Evolutionary conservation across 2,113 vertebrate genomes (phyloP).

Genomic region (Cygnus atratus): DNA sequence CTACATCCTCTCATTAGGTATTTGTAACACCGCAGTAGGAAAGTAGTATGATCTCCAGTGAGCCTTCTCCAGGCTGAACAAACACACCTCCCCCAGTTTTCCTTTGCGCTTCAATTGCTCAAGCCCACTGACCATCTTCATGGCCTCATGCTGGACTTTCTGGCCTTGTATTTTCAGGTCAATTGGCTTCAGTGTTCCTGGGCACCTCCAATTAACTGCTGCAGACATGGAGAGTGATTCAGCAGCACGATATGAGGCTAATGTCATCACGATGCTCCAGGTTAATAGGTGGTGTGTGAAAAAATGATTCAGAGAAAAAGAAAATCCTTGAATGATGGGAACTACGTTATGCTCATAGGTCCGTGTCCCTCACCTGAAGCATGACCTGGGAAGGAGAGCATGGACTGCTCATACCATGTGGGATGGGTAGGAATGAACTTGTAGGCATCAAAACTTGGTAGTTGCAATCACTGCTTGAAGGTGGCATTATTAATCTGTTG

Average conservation of each 20-base stretch:
- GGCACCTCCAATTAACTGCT: background rate
- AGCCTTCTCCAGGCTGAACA: background rate
- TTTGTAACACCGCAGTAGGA: background rate
- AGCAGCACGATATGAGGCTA: background rate
- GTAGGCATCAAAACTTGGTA: background rate
- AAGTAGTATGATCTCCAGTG: background rate
- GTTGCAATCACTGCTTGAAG: background rate
- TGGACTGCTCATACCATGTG: background rate
- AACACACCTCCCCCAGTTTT: background rate
- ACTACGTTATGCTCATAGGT: background rate
- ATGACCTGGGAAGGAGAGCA: background rate
- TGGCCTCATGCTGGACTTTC: background rate
- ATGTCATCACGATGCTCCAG: background rate
- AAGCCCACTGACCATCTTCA: background rate
- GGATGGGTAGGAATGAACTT: background rate
- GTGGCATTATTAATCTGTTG: background rate
- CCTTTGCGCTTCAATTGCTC: background rate
- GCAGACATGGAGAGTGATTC: background rate
- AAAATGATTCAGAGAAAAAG: background rate
- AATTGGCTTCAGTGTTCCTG: background rate
- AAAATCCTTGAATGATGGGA: background rate
- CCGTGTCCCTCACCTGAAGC: background rate
- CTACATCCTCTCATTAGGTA: background rate
- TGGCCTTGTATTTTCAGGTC: background rate
- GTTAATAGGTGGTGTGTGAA: background rate